phyloP scores from a whole-genome alignment of 64 coral and sea anemone genomes.

The Montipora sp. region DNA sequence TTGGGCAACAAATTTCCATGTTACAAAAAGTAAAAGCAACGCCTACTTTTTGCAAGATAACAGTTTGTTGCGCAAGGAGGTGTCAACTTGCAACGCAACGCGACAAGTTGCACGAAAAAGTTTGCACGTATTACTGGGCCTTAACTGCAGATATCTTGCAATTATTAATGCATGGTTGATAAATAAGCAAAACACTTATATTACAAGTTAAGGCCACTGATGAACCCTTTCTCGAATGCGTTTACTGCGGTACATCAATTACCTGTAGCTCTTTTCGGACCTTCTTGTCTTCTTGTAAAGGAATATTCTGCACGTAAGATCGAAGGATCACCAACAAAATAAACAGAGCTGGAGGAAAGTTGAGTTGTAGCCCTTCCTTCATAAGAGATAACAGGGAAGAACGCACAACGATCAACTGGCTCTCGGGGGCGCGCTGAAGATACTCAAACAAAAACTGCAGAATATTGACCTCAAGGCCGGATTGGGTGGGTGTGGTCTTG shows the following conservation, averaged over 20 bases:
- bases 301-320: conserved; percentile 85
- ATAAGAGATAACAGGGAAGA: conserved; percentile 77
- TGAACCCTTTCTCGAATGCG: not conserved
- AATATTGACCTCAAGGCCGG: conserved; percentile 85
- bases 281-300: conserved; percentile 92
- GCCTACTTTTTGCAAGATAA: too few relatives aligned
- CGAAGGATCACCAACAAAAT: conserved; percentile 89
- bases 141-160: too few relatives aligned
- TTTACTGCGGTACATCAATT: not conserved
- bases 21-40: too few relatives aligned
- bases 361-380: conserved; percentile 94
- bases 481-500: conserved; percentile 77
- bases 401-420: conserved; percentile 71
- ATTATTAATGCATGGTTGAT: too few relatives aligned
- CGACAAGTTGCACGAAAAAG: too few relatives aligned
- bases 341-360: conserved; percentile 90
- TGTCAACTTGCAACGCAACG: too few relatives aligned
- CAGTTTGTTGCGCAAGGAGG: too few relatives aligned
- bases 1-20: too few relatives aligned
- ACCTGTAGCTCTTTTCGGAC: conserved; percentile 96
- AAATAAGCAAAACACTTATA: not conserved
- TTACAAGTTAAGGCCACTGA: not conserved
- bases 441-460: conserved; percentile 93
- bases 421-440: conserved; percentile 75
- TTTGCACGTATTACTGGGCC: too few relatives aligned